Conservation (phyloP, 1,140 invertebrate genomes). For the Rhyzopertha dominica region DNA sequence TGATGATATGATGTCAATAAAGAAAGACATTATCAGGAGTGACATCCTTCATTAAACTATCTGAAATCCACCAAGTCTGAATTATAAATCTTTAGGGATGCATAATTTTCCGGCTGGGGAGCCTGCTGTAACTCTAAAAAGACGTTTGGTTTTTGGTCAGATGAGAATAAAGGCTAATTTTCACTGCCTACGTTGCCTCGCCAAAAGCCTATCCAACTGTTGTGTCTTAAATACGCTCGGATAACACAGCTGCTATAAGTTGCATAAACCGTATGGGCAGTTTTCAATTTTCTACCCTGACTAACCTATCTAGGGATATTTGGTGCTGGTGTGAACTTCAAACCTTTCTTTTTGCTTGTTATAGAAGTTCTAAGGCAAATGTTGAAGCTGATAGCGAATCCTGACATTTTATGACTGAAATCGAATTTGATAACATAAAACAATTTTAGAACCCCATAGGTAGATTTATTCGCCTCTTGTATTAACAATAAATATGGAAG, state of each 20-base stretch:
- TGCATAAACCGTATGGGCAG: constrained; percentile 36
- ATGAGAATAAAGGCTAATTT: no score
- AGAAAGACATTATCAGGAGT: no score
- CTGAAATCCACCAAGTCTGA: no score
- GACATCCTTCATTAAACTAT: no score
- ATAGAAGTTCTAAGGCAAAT: constrained; percentile 25
- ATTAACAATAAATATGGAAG: constrained; percentile 31
- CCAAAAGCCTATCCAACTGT: no score
- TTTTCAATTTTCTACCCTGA: constrained; percentile 21
- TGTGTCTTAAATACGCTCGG: no score
- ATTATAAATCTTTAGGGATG: constrained; percentile 27
- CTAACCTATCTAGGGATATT: constrained; percentile 21
- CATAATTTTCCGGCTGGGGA: constrained; percentile 29
- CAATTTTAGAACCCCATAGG: no score
- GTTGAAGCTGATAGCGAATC: constrained; percentile 29
- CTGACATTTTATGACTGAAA: constrained; percentile 14
- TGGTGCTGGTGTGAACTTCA: constrained; percentile 34
- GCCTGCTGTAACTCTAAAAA: constrained; percentile 19
- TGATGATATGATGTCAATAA: constrained; percentile 14
- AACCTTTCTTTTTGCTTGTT: constrained; percentile 27
- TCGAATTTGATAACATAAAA: no score
- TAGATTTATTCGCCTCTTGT: no score
- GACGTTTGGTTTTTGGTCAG: constrained; percentile 27
- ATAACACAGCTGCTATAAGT: no score
- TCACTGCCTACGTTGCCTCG: no score